Percentiles rank a stretch among this genome's conserved stretches.
These are phyloP conservation scores for Epicauta chinensis DNA, from an alignment of 1,140 invertebrate genomes.

Conservation along the genomic window DNA sequence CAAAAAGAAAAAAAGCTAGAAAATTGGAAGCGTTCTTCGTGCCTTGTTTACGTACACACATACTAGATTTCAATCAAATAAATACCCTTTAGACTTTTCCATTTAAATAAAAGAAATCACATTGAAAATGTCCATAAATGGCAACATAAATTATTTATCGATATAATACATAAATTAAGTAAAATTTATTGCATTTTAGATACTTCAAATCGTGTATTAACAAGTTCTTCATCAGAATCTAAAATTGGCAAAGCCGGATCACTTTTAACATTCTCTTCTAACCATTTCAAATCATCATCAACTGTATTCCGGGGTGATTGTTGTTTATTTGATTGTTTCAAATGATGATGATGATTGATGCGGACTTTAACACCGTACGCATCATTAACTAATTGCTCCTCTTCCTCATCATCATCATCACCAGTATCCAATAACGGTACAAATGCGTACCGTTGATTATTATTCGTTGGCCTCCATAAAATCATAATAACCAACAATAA, in stretches of 20 bases:
- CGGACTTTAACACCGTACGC: slow-evolving; percentile 79
- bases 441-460: slow-evolving; percentile 93
- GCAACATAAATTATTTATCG: background rate
- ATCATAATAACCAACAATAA: slow-evolving; percentile 89
- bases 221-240: slow-evolving; percentile 86
- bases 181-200: slow-evolving; percentile 76
- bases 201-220: slow-evolving; percentile 83
- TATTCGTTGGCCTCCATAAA: slow-evolving; percentile 88
- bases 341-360: slow-evolving; percentile 37
- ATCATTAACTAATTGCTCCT: slow-evolving; percentile 78
- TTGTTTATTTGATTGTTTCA: slow-evolving; percentile 21
- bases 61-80: too few relatives aligned
- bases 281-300: slow-evolving; percentile 84
- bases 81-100: too few relatives aligned
- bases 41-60: too few relatives aligned
- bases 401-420: slow-evolving; percentile 73
- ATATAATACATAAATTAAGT: too few relatives aligned
- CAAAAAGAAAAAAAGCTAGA: background rate
- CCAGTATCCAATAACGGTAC: slow-evolving; percentile 83
- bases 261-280: slow-evolving; percentile 81
- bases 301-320: slow-evolving; percentile 40
- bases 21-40: too few relatives aligned
- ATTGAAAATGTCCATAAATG: background rate
- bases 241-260: slow-evolving; percentile 72
- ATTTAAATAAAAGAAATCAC: background rate